Base-by-base conservation (phyloP, 2,113 vertebrate genomes). In the Parotia lawesii region DNA sequence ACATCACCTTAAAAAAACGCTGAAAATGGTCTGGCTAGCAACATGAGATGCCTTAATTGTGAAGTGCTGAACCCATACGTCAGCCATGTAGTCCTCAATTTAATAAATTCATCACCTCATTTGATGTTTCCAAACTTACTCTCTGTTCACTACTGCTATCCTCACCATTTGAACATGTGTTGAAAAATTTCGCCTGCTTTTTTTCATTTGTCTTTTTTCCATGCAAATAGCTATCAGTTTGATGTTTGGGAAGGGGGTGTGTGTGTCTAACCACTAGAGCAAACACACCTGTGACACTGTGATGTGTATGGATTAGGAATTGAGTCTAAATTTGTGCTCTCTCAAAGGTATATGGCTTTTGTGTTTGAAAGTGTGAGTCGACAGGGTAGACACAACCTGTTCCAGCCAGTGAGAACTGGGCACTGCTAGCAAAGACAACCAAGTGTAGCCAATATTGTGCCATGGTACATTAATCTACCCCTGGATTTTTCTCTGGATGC, bases 61-160 rank as follows among this genome's bases (percentile, higher is more conserved):
- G 19, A 87, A 64, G 16, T 42, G 9, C 20, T 45, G 7, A 23
- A 44, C 35, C 9, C 11, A 5, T n/a, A 58, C 53, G 10, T 40
- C 31, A 61, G 22, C 5, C 11, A 44, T 0, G 0, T 17, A 51
- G 20, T n/a, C n/a, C n/a, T 44, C 31, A 58, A 40, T 64, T 78
- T 65, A 78, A 61, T 48, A 45, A 48, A 78, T 60, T 60, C 28
- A 71, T 61, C 12, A 44, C 13, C 35, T 61, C 3, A 56, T 48
- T 53, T 75, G 17, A 40, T 45, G 12, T 51, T 75, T 76, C 21
- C 33, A 85, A 24, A 58, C 12, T 69, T 85, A n/a, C 11, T 58
- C 11, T 74, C 40, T 47, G 6, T 64, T 78, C 20, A 21, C 27
- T 56, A 10, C 38, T 89, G 10, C 33, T 50, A 73, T 57, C 15